A percentile compares a stretch with the other conserved stretches of the same genome.
phyloP scores from a whole-genome alignment of 2,797 vertebrate species.

The Eulemur coronatus region DNA sequence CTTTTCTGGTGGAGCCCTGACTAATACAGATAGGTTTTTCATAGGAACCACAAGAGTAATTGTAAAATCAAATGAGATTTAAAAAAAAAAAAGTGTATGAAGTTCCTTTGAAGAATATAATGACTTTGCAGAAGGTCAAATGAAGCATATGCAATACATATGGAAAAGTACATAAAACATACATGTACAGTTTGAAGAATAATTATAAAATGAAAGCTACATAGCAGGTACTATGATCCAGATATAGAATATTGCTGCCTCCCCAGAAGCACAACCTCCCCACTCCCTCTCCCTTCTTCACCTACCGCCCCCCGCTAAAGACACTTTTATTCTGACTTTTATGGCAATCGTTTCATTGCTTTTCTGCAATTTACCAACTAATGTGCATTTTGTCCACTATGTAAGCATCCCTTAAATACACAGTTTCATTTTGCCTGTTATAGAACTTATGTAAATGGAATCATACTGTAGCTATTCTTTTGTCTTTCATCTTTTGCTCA shows the following conservation, averaged over 20 bases:
- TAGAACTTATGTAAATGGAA: neutral
- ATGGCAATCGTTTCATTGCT: neutral
- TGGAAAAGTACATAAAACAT: neutral
- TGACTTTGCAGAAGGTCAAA: neutral
- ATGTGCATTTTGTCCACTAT: neutral
- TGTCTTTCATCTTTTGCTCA: neutral
- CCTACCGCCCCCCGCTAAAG: neutral
- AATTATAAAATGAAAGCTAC: neutral
- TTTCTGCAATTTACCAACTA: neutral
- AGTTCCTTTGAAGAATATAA: conserved; percentile 12
- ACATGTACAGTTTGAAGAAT: neutral
- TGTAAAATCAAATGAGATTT: conserved; percentile 3
- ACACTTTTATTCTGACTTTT: neutral
- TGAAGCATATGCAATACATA: neutral
- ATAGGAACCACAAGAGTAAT: neutral
- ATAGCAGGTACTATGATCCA: neutral
- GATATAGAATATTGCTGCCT: neutral
- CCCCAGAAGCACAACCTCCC: neutral
- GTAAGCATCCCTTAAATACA: neutral
- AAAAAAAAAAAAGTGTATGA: neutral
- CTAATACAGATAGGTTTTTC: neutral
- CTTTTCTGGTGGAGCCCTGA: neutral
- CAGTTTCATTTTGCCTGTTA: neutral
- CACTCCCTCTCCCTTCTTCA: neutral
- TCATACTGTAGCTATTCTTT: neutral